Conservation (phyloP, 2,113 vertebrate species). For the Corythornis madagascariensis region DNA sequence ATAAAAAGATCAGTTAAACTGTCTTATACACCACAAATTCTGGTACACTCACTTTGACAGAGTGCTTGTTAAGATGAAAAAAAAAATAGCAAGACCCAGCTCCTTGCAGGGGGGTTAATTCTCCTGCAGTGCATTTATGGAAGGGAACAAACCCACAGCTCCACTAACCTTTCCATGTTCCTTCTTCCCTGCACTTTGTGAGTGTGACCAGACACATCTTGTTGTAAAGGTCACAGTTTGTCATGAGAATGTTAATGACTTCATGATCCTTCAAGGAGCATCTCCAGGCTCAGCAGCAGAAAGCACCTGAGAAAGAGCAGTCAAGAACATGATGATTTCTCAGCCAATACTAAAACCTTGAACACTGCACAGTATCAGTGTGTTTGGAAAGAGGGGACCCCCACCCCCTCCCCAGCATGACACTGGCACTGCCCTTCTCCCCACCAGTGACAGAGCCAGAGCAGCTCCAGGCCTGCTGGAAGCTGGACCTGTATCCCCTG, state of each 20-base stretch:
- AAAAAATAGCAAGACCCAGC: not conserved
- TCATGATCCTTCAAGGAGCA: not conserved
- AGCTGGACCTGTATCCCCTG: not conserved
- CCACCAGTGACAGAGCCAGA: not conserved
- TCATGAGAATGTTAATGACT: not conserved
- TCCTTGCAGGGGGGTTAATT: not conserved
- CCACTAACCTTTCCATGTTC: accelerated
- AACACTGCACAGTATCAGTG: accelerated
- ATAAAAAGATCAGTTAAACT: not conserved
- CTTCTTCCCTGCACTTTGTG: not conserved
- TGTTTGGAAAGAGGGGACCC: not conserved
- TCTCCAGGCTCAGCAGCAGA: not conserved
- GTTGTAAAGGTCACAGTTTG: not conserved
- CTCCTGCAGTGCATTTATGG: not conserved
- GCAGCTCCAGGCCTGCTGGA: not conserved
- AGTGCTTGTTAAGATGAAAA: not conserved
- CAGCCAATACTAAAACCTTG: not conserved
- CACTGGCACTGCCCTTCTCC: not conserved
- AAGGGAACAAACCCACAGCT: not conserved
- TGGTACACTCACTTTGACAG: not conserved
- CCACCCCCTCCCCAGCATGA: not conserved
- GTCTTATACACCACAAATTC: not conserved
- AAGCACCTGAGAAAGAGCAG: not conserved
- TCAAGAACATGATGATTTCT: not conserved
- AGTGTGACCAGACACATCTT: not conserved